Evolutionary conservation across 2,888 invertebrate species (phyloP).

Genomic region (Amphipoea oculea): DNA sequence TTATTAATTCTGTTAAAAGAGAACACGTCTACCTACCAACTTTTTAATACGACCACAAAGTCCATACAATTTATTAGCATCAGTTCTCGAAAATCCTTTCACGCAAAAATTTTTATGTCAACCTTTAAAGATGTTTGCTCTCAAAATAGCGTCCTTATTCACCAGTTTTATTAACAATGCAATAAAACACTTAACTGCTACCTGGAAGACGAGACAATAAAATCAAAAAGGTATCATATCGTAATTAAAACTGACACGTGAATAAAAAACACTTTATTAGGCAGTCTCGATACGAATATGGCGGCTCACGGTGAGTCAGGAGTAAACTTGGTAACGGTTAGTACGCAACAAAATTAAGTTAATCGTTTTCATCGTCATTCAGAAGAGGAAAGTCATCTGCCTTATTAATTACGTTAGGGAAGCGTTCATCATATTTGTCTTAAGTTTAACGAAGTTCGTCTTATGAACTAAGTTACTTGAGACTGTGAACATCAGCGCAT

Average conservation of each 20-base stretch:
- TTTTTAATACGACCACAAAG: conserved; percentile 38
- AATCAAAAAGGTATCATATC: conserved; percentile 73
- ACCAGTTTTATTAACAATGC: conserved; percentile 57
- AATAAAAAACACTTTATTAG: conserved; percentile 81
- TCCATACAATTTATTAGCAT: conserved; percentile 38
- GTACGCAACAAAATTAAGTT: conserved; percentile 74
- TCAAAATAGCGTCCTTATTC: conserved; percentile 47
- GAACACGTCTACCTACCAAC: not conserved
- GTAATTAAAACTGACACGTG: conserved; percentile 82
- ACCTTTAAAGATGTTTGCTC: conserved; percentile 48
- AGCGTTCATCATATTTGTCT: conserved; percentile 74
- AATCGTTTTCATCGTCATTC: conserved; percentile 72
- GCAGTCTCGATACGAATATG: conserved; percentile 69
- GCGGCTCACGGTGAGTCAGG: conserved; percentile 79
- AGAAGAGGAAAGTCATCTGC: conserved; percentile 73
- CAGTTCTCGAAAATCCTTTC: conserved; percentile 42
- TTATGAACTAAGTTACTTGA: conserved; percentile 22
- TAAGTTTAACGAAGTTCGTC: conserved; percentile 56
- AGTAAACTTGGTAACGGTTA: conserved; percentile 63
- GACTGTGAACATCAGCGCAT: not conserved
- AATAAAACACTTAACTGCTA: conserved; percentile 66
- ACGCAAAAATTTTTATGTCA: conserved; percentile 37
- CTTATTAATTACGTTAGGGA: conserved; percentile 74
- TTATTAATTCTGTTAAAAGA: not conserved
- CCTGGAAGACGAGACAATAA: conserved; percentile 67